Percentiles rank a stretch among this genome's conserved stretches.
Conservation (phyloP, 2,888 invertebrate species). For the Odontocerum albicorne region DNA sequence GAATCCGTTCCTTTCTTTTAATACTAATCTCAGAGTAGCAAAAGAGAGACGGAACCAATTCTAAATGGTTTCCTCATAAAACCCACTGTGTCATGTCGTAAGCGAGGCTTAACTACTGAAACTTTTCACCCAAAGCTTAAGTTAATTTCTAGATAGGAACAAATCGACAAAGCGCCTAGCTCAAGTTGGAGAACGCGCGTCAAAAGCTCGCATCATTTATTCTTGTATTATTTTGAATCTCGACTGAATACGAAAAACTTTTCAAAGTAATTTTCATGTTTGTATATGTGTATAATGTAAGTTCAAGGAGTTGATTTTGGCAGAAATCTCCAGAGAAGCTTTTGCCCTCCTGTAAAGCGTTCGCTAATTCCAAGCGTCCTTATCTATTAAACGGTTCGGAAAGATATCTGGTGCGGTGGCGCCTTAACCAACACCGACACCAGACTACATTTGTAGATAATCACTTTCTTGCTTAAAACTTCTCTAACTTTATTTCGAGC, state of each 20-base stretch:
- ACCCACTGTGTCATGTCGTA: constrained; percentile 28
- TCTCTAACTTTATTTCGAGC: constrained; percentile 28
- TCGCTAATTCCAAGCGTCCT: constrained; percentile 35
- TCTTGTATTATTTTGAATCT: no score
- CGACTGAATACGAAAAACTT: no score
- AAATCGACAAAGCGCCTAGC: no score
- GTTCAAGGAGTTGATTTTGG: no score
- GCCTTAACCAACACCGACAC: constrained; percentile 18
- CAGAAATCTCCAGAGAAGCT: constrained; percentile 17
- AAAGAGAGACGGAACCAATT: not conserved
- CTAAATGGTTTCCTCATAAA: not conserved
- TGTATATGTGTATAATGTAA: no score
- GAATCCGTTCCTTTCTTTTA: not conserved
- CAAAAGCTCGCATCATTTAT: no score
- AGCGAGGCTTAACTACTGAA: constrained; percentile 31
- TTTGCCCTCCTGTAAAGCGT: constrained; percentile 34
- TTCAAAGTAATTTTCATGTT: no score
- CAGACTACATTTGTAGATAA: constrained; percentile 32
- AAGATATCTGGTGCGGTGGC: constrained; percentile 30
- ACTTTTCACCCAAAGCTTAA: constrained; percentile 31
- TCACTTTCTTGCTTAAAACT: constrained; percentile 35
- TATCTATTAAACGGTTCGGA: constrained; percentile 37
- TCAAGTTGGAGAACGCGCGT: no score
- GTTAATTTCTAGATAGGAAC: not conserved
- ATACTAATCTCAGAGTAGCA: not conserved